phyloP scores from a whole-genome alignment of 2,888 invertebrate genomes.

The Microplitis deprimator region DNA sequence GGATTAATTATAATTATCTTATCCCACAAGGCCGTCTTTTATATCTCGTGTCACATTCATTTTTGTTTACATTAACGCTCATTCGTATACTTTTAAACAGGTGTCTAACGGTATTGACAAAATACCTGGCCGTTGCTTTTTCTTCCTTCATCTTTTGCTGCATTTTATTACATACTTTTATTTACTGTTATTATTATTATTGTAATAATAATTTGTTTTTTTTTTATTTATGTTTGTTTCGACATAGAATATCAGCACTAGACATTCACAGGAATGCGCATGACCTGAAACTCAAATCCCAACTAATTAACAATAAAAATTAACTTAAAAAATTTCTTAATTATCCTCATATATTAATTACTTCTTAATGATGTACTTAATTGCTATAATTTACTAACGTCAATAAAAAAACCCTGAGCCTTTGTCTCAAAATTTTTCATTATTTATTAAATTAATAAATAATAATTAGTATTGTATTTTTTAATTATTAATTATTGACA shows the following conservation, averaged over 20 bases:
- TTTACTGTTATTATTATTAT: too few species aligned
- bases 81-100: neutral
- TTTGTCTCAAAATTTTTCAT: too few species aligned
- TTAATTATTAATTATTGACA: constrained; percentile 17
- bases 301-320: neutral
- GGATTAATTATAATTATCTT: too few species aligned
- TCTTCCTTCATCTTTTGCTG: neutral
- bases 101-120: neutral
- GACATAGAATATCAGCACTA: neutral
- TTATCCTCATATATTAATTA: neutral
- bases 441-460: too few species aligned
- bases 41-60: too few species aligned
- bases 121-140: neutral
- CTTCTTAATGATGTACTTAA: neutral
- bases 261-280: neutral
- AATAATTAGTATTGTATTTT: too few species aligned
- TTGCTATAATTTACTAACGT: neutral
- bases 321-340: neutral
- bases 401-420: too few species aligned
- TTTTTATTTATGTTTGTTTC: too few species aligned
- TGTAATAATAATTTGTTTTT: too few species aligned
- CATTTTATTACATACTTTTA: neutral
- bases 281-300: neutral
- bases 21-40: too few species aligned
- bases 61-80: neutral